Base-by-base conservation (phyloP, 2,797 vertebrate genomes). In the Streptopelia turtur region DNA sequence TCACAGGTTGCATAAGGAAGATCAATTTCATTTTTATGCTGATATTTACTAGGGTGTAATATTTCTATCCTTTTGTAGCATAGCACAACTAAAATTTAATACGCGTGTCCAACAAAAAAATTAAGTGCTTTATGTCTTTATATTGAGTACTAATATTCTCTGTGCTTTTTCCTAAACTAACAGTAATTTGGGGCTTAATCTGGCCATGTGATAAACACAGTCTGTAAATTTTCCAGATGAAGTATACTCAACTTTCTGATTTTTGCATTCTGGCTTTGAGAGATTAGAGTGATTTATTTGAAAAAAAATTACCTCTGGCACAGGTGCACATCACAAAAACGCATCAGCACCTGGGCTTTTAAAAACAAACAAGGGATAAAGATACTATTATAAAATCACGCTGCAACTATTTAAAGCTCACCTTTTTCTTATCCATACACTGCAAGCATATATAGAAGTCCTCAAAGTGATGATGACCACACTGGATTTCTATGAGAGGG, bases 131-230 rank as follows among this genome's bases (percentile, higher is more conserved):
- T 65, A 61, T 10, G 7, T 43, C 14, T 53, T 72, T 17, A 9
- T 30, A 41, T 43, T 86, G 20, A 77, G 16, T 52, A 30, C 30
- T 89, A 57, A 31, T 30, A 52, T 22, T 39, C 22, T 9, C 27
- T 27, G 9, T 17, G 35, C 16, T 61, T 70, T 50, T 64, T 16
- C 25, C 52, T 92, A 28, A 39, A 24, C 23, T 72, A 84, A 66
- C 3, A 18, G 57, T 50, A 71, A 82, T 31, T 71, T n/a, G 16
- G 15, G 15, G 27, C 27, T 90, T 81, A 43, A 72, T 23, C 9
- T 30, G 45, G 31, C 37, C 35, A 23, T 0, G 0, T 16, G 18
- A 87, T 10, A 77, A 80, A n/a, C 4, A 13, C 2, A 25, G 13
- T 68, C 55, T 23, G 33, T 41, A 57, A 41, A 31, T 49, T 78